Conservation (phyloP, 2,797 vertebrate species). For the Trematomus bernacchii region DNA sequence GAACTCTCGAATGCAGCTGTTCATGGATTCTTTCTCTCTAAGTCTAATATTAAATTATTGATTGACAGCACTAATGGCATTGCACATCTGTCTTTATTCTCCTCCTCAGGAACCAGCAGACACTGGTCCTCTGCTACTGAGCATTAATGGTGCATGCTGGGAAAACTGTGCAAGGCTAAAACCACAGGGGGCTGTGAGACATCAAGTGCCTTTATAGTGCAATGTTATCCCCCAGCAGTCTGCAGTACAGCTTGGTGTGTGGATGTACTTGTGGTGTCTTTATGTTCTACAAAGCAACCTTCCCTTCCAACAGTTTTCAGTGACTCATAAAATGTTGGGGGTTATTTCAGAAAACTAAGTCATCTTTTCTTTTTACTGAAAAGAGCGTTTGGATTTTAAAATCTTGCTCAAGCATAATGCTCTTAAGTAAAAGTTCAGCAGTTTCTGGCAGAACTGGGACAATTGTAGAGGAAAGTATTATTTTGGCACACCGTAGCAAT, state of each 20-base stretch:
- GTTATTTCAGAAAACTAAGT: conserved; percentile 39
- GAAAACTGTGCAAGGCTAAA: conserved; percentile 35
- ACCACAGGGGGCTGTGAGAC: conserved; percentile 36
- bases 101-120: conserved; percentile 11
- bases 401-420: conserved; percentile 33
- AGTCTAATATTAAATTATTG: conserved; percentile 52
- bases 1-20: conserved; percentile 43
- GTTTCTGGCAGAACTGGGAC: conserved; percentile 66
- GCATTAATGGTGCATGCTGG: conserved; percentile 58
- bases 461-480: conserved; percentile 34
- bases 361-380: conserved; percentile 41
- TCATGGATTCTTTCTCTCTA: conserved; percentile 10
- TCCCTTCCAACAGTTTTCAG: conserved; percentile 29
- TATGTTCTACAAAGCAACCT: conserved; percentile 44
- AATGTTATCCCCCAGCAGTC: conserved; percentile 42
- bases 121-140: conserved; percentile 28
- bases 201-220: conserved; percentile 39
- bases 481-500: conserved; percentile 19
- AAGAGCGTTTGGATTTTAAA: conserved; percentile 46
- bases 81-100: conserved; percentile 27
- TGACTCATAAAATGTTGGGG: conserved; percentile 37
- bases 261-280: conserved; percentile 34
- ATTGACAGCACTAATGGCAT: conserved; percentile 54
- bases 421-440: conserved; percentile 50
- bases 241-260: not conserved